Evolutionary conservation across 2,113 vertebrate species (phyloP), one percentile per base, ranked within the genome.

Genomic region (Cranoglanis bouderius): DNA sequence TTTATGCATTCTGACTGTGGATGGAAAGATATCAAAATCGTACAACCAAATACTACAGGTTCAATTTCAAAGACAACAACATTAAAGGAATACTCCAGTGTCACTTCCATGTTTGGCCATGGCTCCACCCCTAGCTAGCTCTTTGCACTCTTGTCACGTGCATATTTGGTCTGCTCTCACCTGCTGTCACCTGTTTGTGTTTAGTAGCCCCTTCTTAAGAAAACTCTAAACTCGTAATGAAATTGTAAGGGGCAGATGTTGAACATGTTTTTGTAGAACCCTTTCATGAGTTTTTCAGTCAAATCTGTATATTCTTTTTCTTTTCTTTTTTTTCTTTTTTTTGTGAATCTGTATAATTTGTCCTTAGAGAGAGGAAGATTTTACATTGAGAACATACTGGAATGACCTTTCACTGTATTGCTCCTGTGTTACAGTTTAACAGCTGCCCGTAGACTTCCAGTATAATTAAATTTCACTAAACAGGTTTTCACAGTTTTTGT

Each of bases 401-500:
- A 57, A 38, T 35, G n/a, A 82, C n/a, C 49, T 81, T 81, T 16
- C 6, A n/a, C 72, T 46, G 72, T 75, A 40, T 38, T 74, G 6
- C 70, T 38, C 21, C 8, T 40, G 35, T 35, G 38, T 40, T 74
- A 75, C 21, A 75, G 26, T 32, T 82, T 57, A 55, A 81, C 77
- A 53, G 21, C 53, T 57, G 18, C n/a, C 53, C 53, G 38, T 59
- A 59, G 53, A 38, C 19, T 59, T 82, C 51, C 53, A 59, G 10
- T 35, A 13, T 82, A 38, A 82, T 57, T 24, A 21, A 19, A 38
- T 13, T 81, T 38, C 32, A 32, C 53, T 6, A 24, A 82, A 59
- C 80, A 24, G 19, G 2, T 57, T 82, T 75, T 82, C n/a, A 59
- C 53, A 82, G 53, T 38, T 81, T 77, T 81, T 55, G 78, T 55